Percentiles rank a stretch among this genome's conserved stretches.
These are phyloP conservation scores for Macrocentrus cingulum DNA, from an alignment of 1,140 invertebrate genomes.

Conservation along the genomic window DNA sequence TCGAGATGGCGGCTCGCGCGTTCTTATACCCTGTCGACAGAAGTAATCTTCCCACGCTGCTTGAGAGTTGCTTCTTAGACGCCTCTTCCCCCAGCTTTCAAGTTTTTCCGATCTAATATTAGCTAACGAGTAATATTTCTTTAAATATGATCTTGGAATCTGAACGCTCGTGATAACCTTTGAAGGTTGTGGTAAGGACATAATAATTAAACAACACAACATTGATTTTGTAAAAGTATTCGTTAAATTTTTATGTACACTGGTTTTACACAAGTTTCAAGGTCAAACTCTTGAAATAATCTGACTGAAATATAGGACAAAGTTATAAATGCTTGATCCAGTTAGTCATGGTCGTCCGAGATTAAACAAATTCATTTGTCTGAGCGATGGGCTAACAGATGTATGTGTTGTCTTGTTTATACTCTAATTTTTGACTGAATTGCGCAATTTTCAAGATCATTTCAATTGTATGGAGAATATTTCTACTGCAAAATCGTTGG, in stretches of 20 bases:
- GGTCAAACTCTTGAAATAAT: conserved; percentile 39
- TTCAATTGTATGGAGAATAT: conserved; percentile 16
- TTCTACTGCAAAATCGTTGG: conserved; percentile 7
- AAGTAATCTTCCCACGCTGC: conserved; percentile 44
- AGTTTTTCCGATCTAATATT: conserved; percentile 52
- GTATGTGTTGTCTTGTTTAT: not conserved
- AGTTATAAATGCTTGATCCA: conserved; percentile 47
- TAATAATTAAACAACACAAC: not conserved
- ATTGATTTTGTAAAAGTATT: too few relatives aligned
- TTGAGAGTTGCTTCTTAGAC: conserved; percentile 23
- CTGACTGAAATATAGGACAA: conserved; percentile 38
- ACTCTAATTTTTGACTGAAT: not conserved
- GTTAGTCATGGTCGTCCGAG: conserved; percentile 19
- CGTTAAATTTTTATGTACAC: too few relatives aligned
- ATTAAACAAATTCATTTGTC: not conserved
- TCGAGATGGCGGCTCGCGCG: conserved; percentile 31
- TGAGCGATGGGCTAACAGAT: not conserved
- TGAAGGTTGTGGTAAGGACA: conserved; percentile 12
- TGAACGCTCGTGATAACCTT: conserved; percentile 18
- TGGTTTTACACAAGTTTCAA: too few relatives aligned
- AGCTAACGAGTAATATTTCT: conserved; percentile 36
- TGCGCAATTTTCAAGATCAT: not conserved
- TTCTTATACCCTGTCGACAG: conserved; percentile 45
- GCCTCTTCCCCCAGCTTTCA: conserved; percentile 35
- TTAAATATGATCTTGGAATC: not conserved